These are phyloP conservation scores for Drosophila willistoni DNA, from an alignment of 1,140 invertebrate genomes.

Conservation along the genomic window DNA sequence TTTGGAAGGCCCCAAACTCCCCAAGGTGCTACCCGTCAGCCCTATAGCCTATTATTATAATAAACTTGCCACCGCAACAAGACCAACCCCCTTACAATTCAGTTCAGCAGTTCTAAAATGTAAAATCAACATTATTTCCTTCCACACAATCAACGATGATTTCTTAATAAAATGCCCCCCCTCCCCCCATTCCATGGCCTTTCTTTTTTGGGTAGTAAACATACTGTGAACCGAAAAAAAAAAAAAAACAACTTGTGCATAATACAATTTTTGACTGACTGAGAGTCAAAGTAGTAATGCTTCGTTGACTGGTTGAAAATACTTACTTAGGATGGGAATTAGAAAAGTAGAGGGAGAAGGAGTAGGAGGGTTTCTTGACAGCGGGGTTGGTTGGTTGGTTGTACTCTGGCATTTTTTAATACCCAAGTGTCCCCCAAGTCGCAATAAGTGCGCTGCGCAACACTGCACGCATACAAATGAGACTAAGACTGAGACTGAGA, in stretches of 20 bases:
- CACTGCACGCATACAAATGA: conserved; percentile 79
- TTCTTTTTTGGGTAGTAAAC: conserved; percentile 22
- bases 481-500: conserved; percentile 18
- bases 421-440: conserved; percentile 75
- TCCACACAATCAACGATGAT: conserved; percentile 81
- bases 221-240: conserved; percentile 39
- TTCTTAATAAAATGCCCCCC: conserved; percentile 77
- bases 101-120: conserved; percentile 60
- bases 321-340: conserved; percentile 13
- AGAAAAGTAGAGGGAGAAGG: conserved; percentile 12
- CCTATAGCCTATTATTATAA: conserved; percentile 75
- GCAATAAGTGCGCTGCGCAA: conserved; percentile 78
- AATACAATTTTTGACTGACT: conserved; percentile 77
- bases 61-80: conserved; percentile 71
- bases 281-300: conserved; percentile 72
- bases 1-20: conserved; percentile 37
- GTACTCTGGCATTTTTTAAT: conserved; percentile 75
- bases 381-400: conserved; percentile 22
- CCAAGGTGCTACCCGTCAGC: conserved; percentile 41
- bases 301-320: conserved; percentile 64
- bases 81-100: conserved; percentile 29
- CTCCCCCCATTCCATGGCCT: conserved; percentile 26
- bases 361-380: not conserved
- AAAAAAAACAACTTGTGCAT: conserved; percentile 67
- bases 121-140: conserved; percentile 81